Conservation (phyloP, 2,888 invertebrate species). For the Nomada goodeniana region DNA sequence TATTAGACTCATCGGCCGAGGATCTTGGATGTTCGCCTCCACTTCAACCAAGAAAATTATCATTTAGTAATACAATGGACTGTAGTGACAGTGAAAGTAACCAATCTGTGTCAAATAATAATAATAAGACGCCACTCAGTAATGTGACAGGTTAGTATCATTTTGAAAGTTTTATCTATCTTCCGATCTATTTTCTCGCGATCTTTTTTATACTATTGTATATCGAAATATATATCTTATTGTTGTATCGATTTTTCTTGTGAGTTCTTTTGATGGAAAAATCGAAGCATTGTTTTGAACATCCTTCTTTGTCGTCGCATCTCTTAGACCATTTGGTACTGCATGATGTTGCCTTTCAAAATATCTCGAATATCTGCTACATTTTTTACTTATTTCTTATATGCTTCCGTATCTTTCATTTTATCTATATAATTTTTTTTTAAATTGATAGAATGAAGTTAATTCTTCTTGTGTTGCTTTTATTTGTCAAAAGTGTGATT, state of each 20-base stretch:
- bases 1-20: slow-evolving; percentile 87
- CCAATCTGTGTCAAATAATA: slow-evolving; percentile 57
- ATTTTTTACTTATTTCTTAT: not conserved
- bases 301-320: no score
- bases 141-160: slow-evolving; percentile 77
- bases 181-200: not conserved
- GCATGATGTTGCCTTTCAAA: slow-evolving; percentile 1
- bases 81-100: slow-evolving; percentile 79
- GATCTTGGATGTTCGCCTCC: slow-evolving; percentile 86
- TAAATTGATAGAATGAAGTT: not conserved
- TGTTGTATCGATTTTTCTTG: not conserved
- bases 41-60: slow-evolving; percentile 87
- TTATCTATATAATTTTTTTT: not conserved
- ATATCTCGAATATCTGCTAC: not conserved
- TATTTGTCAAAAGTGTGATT: not conserved
- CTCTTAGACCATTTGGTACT: not conserved
- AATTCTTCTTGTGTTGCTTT: not conserved
- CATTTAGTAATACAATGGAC: slow-evolving; percentile 86
- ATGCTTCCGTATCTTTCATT: not conserved
- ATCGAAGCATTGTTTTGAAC: not conserved
- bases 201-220: not conserved
- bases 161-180: not conserved
- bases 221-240: not conserved
- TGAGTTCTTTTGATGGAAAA: not conserved
- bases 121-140: slow-evolving; percentile 72